Evolutionary conservation across 2,797 vertebrate genomes (phyloP).

Genomic region (Xyrichtys novacula): DNA sequence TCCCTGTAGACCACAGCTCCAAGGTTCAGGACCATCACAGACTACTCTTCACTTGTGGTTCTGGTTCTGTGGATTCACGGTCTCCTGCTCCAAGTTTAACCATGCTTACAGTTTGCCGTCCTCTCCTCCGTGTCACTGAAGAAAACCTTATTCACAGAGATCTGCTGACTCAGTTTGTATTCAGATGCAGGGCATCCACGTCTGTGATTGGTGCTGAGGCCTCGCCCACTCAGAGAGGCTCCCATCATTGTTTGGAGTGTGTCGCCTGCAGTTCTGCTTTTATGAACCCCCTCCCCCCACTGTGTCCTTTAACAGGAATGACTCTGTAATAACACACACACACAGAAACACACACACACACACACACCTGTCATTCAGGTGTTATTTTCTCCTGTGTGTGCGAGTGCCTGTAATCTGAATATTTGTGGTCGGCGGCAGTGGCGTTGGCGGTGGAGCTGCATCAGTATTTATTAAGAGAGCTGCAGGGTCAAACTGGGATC

Average conservation of each 20-base stretch:
- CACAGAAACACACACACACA: background rate
- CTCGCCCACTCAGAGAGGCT: constrained; percentile 10
- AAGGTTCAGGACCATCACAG: too few relatives aligned
- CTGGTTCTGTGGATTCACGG: too few relatives aligned
- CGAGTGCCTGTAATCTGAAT: background rate
- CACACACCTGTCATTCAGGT: background rate
- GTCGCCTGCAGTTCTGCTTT: constrained; percentile 57
- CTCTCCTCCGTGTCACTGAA: too few relatives aligned
- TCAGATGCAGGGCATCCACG: constrained; percentile 32
- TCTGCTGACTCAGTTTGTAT: constrained; percentile 57
- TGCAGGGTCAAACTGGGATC: constrained; percentile 34
- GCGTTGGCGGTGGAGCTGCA: background rate
- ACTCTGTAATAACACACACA: constrained; percentile 47
- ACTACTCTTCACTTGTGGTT: too few relatives aligned
- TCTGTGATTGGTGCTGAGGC: constrained; percentile 51
- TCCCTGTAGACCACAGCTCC: too few relatives aligned
- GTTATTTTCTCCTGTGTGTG: background rate
- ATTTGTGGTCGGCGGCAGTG: too few relatives aligned
- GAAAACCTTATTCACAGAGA: background rate
- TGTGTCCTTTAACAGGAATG: constrained; percentile 18
- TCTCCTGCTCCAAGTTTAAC: too few relatives aligned
- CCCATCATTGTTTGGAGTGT: constrained; percentile 39
- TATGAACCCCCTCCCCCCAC: constrained; percentile 29
- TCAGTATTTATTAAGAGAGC: constrained; percentile 19
- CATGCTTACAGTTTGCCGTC: too few relatives aligned